Evolutionary conservation across 2,888 invertebrate species (phyloP).

Genomic region (Nymphalis urticae): DNA sequence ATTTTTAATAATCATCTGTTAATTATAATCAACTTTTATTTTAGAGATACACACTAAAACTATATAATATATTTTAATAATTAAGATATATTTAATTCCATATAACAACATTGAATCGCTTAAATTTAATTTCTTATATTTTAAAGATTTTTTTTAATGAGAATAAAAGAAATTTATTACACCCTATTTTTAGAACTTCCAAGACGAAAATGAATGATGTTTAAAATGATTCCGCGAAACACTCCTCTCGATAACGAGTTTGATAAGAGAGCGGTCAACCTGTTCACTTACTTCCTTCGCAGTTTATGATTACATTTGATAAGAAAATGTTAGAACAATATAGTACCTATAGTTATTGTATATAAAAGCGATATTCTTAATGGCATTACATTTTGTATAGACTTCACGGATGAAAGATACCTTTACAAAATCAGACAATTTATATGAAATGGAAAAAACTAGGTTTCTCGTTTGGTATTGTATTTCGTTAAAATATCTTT

Average conservation of each 20-base stretch:
- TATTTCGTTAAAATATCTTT: neutral
- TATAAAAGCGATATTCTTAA: slow-evolving; percentile 2
- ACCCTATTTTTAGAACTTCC: neutral
- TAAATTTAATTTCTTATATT: too few relatives aligned
- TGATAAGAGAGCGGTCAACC: slow-evolving; percentile 40
- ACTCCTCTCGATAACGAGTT: slow-evolving; percentile 34
- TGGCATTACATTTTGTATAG: neutral
- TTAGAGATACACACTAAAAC: too few relatives aligned
- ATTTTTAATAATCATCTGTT: too few relatives aligned
- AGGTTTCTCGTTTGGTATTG: neutral
- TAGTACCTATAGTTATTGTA: slow-evolving; percentile 1
- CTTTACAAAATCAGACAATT: neutral
- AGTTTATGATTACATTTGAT: slow-evolving; percentile 26
- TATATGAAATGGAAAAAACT: neutral
- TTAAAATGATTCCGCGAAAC: slow-evolving; percentile 36
- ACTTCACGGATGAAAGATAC: neutral
- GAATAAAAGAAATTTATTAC: too few relatives aligned
- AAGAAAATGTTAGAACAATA: slow-evolving; percentile 20
- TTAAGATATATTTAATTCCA: too few relatives aligned
- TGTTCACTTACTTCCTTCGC: slow-evolving; percentile 27
- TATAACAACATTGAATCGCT: too few relatives aligned
- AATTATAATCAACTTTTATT: too few relatives aligned
- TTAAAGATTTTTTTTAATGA: too few relatives aligned
- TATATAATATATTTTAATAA: too few relatives aligned
- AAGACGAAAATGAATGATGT: neutral